phyloP scores from a whole-genome alignment of 2,113 vertebrate genomes.

The Atrichornis clamosus region DNA sequence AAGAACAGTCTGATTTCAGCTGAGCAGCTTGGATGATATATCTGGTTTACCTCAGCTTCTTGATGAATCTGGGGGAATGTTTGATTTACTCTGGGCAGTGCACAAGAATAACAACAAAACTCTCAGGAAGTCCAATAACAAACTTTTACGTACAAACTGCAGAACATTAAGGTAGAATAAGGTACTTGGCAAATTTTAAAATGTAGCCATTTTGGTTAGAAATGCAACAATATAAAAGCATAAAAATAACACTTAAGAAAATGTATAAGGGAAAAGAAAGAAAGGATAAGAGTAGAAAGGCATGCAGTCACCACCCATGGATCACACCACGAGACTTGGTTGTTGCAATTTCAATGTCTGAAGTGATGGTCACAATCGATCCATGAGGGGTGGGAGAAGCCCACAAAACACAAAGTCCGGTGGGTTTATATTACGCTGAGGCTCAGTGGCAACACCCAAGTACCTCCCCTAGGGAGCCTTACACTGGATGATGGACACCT shows the following conservation, averaged over 20 bases:
- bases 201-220: neutral
- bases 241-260: neutral
- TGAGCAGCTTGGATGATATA: neutral
- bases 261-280: neutral
- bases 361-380: neutral
- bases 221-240: neutral
- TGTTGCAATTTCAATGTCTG: neutral
- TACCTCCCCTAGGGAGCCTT: neutral
- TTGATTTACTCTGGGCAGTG: neutral
- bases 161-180: too few species aligned
- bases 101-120: neutral
- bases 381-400: neutral
- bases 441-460: neutral
- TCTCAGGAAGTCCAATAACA: neutral
- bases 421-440: neutral
- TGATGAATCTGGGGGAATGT: neutral
- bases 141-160: neutral
- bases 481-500: neutral
- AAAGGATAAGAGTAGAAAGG: neutral
- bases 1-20: neutral
- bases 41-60: neutral
- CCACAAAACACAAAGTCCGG: rapidly evolving
- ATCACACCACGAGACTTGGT: rapidly evolving
- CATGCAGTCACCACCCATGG: too few species aligned
- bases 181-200: neutral